Percentiles rank a stretch among this genome's conserved stretches.
Evolutionary conservation across 2,797 vertebrate genomes (phyloP).

Genomic region (Catharus ustulatus): DNA sequence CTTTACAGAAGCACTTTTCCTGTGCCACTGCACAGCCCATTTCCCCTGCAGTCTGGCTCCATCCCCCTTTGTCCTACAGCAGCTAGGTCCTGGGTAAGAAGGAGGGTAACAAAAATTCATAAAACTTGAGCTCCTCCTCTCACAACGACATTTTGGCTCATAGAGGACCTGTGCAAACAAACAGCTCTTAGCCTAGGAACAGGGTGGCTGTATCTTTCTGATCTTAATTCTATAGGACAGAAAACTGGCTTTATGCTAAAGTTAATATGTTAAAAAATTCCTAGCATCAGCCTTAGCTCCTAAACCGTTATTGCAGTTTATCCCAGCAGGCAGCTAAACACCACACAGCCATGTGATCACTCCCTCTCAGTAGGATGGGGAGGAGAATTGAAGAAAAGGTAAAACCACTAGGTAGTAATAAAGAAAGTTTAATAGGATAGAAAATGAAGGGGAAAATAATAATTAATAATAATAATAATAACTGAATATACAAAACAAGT

Average conservation of each 20-base stretch:
- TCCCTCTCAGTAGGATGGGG: accelerated
- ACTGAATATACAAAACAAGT: neutral
- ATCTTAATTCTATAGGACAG: neutral
- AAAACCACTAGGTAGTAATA: neutral
- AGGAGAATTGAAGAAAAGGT: neutral
- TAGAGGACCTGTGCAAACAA: neutral
- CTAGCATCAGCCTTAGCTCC: neutral
- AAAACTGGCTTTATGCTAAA: neutral
- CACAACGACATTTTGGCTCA: neutral
- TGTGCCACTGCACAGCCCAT: neutral
- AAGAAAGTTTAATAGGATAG: neutral
- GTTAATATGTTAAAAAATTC: neutral
- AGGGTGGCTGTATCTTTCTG: neutral
- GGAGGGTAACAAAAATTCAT: neutral
- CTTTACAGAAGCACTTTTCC: neutral
- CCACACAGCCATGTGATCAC: neutral
- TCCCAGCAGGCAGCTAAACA: neutral
- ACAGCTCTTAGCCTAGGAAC: neutral
- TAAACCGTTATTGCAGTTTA: neutral
- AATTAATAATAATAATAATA: neutral
- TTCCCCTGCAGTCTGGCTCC: neutral
- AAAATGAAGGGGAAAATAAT: neutral
- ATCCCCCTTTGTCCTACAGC: neutral
- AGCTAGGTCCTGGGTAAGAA: neutral
- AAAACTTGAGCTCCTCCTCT: neutral